Evolutionary conservation across 2,888 invertebrate species (phyloP), one percentile per base, ranked within the genome.

Genomic region (Philopedon plagiatum): DNA sequence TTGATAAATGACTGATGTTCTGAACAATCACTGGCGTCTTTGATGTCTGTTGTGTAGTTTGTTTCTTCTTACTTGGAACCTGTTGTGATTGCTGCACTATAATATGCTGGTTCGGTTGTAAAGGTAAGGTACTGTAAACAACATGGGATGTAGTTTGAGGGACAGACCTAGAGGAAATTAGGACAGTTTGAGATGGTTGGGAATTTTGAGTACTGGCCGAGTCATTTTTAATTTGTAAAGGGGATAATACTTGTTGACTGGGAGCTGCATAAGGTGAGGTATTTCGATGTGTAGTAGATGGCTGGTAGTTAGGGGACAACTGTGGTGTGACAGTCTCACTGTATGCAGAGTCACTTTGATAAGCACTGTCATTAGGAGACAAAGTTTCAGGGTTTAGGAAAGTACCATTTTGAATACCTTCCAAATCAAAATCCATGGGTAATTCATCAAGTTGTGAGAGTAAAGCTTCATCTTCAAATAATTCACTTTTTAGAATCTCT

Each of bases 401-500:
- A 56, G 78, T 76, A 60, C 74, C 76, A 64, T 79, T 79, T 56
- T 82, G 79, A 21, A 83, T 79, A 70, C 85, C 85, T 18, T 86
- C 79, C 61, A 87, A 85, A 79, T 88, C 87, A 66, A 88, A 87
- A 11, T 88, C 88, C 83, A 88, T 85, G 11, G 83, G 83, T 49
- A 87, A 79, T 7, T 87, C 87, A 29, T 87, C 88, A 54, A 88
- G 78, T 68, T 88, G 86, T 0, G 87, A 85, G 0, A 88, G 80
- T 4, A 89, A 80, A 5, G 85, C 83, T 34, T 88, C 88, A 76
- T 89, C 89, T 7, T 83, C 85, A 76, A 89, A 89, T 11, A 89
- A 80, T 73, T 85, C 87, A 77, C 83, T 85, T 78, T 86, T 88
- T 87, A 75, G 92, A 87, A 85, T 92, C 92, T 60, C 39, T 54